These are phyloP conservation scores for Anarsia innoxiella DNA, from an alignment of 2,888 invertebrate species.

Conservation along the genomic window DNA sequence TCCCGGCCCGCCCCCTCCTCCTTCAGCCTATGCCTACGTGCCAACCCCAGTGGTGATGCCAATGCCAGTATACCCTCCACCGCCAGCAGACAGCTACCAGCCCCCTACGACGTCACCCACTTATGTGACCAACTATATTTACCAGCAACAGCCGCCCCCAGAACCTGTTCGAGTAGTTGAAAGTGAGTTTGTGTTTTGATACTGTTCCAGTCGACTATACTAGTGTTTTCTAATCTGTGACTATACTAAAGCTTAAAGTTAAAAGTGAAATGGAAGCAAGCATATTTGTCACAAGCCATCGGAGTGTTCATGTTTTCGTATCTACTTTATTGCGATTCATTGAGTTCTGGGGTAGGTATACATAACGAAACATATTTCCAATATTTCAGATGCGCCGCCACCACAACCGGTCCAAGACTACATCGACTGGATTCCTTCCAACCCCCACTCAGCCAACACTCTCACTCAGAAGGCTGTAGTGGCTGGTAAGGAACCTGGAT, in stretches of 20 bases:
- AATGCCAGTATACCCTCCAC: slow-evolving; percentile 37
- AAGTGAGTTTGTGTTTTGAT: slow-evolving; percentile 9
- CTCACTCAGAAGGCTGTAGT: slow-evolving; percentile 45
- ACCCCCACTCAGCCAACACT: slow-evolving; percentile 33
- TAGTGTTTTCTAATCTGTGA: too few relatives aligned
- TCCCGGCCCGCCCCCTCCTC: slow-evolving; percentile 7
- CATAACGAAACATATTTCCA: too few relatives aligned
- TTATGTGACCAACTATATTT: slow-evolving; percentile 51
- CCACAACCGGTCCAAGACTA: slow-evolving; percentile 20
- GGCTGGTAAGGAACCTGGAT: slow-evolving; percentile 53
- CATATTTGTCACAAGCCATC: too few relatives aligned
- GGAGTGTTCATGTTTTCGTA: too few relatives aligned
- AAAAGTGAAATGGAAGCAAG: too few relatives aligned
- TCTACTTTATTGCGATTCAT: too few relatives aligned
- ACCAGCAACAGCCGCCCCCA: slow-evolving; percentile 33
- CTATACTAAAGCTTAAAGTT: too few relatives aligned
- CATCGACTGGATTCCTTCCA: slow-evolving; percentile 52
- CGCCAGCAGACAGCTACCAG: slow-evolving; percentile 23
- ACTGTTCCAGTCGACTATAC: too few relatives aligned
- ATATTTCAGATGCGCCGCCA: slow-evolving; percentile 8
- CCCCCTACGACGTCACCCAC: slow-evolving; percentile 25
- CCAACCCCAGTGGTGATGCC: slow-evolving; percentile 15
- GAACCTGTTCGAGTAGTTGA: slow-evolving; percentile 32
- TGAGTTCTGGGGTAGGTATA: too few relatives aligned
- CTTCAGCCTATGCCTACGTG: slow-evolving; percentile 24